Conservation (phyloP, 2,888 invertebrate genomes). For the Bugula neritina region DNA sequence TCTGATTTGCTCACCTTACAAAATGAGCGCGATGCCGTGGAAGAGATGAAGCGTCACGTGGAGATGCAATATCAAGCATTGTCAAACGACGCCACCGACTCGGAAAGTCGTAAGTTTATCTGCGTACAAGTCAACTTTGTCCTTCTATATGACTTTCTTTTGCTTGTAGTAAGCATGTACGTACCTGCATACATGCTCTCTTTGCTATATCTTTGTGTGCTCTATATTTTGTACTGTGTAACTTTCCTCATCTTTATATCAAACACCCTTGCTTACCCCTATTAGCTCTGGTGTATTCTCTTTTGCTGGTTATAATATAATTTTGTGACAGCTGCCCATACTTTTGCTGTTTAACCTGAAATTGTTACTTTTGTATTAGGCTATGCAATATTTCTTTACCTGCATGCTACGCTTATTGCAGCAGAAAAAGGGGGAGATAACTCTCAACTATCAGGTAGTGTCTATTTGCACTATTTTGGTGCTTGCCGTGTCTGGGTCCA, state of each 20-base stretch:
- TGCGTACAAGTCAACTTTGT: too few species aligned
- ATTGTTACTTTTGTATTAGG: neutral
- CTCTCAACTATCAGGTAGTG: neutral
- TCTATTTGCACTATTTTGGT: neutral
- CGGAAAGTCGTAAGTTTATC: conserved; percentile 1
- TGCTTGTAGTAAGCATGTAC: too few species aligned
- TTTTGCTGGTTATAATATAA: too few species aligned
- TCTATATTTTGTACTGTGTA: neutral
- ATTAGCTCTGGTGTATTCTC: too few species aligned
- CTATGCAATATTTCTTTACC: neutral
- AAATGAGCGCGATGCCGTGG: neutral
- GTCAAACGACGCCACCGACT: neutral
- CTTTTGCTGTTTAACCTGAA: too few species aligned
- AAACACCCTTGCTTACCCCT: too few species aligned
- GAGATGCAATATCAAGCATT: conserved; percentile 15
- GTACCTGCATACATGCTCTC: too few species aligned
- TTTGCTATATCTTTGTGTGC: neutral
- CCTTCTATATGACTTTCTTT: too few species aligned
- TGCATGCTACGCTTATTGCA: neutral
- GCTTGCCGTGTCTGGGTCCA: neutral
- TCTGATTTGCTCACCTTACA: neutral
- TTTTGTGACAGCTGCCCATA: too few species aligned
- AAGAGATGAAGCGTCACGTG: conserved; percentile 4
- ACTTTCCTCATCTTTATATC: neutral
- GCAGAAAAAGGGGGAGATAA: neutral